phyloP scores from a whole-genome alignment of 1,140 invertebrate genomes.

The Melitaea cinxia region DNA sequence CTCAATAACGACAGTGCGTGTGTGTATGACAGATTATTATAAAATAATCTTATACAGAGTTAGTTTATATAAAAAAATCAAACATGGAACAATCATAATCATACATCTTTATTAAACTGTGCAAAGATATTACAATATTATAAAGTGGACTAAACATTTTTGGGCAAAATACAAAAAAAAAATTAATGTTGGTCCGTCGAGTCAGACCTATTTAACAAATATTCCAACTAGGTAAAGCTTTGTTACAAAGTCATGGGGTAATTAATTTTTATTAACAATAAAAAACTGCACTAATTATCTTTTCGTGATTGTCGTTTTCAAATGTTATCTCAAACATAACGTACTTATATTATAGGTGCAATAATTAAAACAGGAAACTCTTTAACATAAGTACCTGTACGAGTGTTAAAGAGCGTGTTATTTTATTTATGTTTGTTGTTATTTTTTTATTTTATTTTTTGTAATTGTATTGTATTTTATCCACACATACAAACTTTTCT shows the following conservation, averaged over 20 bases:
- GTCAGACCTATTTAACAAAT: background rate
- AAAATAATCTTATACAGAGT: no score
- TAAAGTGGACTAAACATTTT: background rate
- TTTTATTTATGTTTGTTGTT: background rate
- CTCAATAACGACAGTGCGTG: background rate
- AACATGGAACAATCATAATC: no score
- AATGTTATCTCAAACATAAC: constrained; percentile 10
- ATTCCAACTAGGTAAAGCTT: constrained; percentile 24
- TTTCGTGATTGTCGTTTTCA: constrained; percentile 33
- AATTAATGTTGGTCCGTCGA: background rate
- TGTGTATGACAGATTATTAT: no score
- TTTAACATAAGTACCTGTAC: background rate
- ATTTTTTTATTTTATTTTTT: background rate
- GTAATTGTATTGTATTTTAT: no score
- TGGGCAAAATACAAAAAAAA: background rate
- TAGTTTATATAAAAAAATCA: no score
- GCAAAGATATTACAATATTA: no score
- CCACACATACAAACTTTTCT: no score
- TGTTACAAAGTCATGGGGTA: constrained; percentile 22
- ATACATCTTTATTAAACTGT: no score
- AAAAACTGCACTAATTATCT: constrained; percentile 37
- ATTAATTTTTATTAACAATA: constrained; percentile 26
- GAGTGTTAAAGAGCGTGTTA: background rate
- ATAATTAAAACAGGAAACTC: constrained; percentile 5
- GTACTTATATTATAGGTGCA: background rate